Evolutionary conservation across 2,888 invertebrate genomes (phyloP), one percentile per base, ranked within the genome.

Genomic region (Pomacea canaliculata): DNA sequence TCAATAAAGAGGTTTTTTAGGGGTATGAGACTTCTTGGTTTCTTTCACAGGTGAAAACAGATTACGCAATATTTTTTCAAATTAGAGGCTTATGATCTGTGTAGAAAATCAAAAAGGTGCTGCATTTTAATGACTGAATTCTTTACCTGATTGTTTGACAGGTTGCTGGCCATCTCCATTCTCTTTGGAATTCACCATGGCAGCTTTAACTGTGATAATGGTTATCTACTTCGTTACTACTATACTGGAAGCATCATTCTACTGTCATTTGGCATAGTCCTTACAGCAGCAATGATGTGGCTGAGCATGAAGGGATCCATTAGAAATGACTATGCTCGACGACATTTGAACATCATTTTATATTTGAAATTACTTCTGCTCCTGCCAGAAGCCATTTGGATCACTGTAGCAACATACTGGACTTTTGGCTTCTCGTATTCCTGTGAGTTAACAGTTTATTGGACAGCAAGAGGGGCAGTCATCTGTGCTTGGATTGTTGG

Each of bases 371-470:
- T 96, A 82, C 92, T 94, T 79, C 91, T 96, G 78, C 93, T 95
- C 83, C 86, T 96, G 49, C 95, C 95, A 18, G 96, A 97, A 91
- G 92, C 95, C 27, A 93, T 93, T 7, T 94, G 96, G 92, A 96
- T 96, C 86, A 93, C 95, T 76, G 92, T 96, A 91, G 96, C 96
- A 12, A 95, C 96, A 7, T 93, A 95, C 91, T 96, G 96, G 95
- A 94, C 95, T 84, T 94, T 95, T 83, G 84, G 84, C 1, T 81
- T 80, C 63, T 83, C 84, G 12, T 85, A 80, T 73, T 81, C 79
- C 10, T 89, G 88, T 83, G 83, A 84, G 23, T 65, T 73, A 59
- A 75, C 80, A 56, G 83, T 88, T 51, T 87, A 88, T 19, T 78
- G 79, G 80, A 85, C 87, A 1, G 87, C 86, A 18, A 85, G 87